Evolutionary conservation across 1,140 invertebrate species (phyloP).

Genomic region (Anastrepha obliqua): DNA sequence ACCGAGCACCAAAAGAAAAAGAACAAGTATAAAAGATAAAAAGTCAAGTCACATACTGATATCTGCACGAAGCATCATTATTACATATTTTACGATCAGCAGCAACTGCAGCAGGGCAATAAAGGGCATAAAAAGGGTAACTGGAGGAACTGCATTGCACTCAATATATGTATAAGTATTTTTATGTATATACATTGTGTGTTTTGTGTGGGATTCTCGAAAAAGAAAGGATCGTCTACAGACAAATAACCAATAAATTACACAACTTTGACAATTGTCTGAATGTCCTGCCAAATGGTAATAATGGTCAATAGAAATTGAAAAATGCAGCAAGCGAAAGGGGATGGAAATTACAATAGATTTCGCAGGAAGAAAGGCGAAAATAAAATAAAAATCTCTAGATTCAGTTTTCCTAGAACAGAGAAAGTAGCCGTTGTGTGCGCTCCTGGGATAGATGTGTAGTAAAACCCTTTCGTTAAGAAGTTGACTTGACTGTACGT

Average conservation of each 20-base stretch:
- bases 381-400: conserved; percentile 25
- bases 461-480: background rate
- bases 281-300: conserved; percentile 25
- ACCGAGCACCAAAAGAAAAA: too few species aligned
- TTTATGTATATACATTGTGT: background rate
- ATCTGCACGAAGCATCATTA: too few species aligned
- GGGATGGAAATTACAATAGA: background rate
- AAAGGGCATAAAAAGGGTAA: conserved; percentile 35
- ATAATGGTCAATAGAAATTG: conserved; percentile 41
- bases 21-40: too few species aligned
- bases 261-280: conserved; percentile 32
- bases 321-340: conserved; percentile 14
- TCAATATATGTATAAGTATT: background rate
- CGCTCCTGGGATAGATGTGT: background rate
- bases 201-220: background rate
- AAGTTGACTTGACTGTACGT: too few species aligned
- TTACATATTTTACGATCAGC: too few species aligned
- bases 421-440: background rate
- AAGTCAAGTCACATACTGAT: too few species aligned
- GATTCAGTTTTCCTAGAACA: background rate
- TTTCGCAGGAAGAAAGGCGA: conserved; percentile 21
- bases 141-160: background rate
- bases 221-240: background rate
- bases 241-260: conserved; percentile 40
- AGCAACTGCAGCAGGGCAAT: background rate